Evolutionary conservation across 2,113 vertebrate species (phyloP), one percentile per base, ranked within the genome.

Genomic region (Megaceryle maxima): DNA sequence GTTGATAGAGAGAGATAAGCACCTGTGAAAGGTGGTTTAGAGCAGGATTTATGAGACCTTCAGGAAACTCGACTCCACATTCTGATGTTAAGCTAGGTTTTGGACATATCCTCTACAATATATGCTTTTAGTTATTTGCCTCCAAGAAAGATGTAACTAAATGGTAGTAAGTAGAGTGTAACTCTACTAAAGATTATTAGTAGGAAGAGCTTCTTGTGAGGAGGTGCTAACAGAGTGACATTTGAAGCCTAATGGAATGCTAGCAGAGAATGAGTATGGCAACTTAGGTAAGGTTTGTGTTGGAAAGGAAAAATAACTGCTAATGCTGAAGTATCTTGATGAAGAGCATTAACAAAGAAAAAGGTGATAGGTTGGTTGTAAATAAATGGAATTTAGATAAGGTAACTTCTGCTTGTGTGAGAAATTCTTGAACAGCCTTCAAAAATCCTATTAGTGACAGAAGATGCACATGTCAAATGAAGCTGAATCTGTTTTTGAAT

Each of bases 301-400:
- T 92, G 62, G 46, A 75, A 84, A 77, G 37, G 35, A 44, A 66
- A 89, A 70, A 46, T 60, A 77, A 21, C 28, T 55, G 31, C 41
- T 70, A 66, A 21, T 1, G 6, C 44, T 69, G n/a, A 74, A 76
- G 37, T 90, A 69, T 73, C 31, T 22, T 48, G 31, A 68, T 51
- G 69, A 82, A 29, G n/a, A 70, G 13, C 28, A 77, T 41, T 53
- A 55, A 48, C 26, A 53, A 22, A 15, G 29, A 50, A 59, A 26
- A 57, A 57, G 0, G 19, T 4, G 1, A 70, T 83, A 57, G 8
- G 15, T 25, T 91, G 63, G 51, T 92, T 66, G 51, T 68, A 82
- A 94, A 84, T 79, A 89, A 72, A 60, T 79, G 26, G 62, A 79
- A 88, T 85, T 87, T 68, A 68, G 87, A 76, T 91, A 64, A 87